These are phyloP conservation scores for Dolomedes plantarius DNA, from an alignment of 2,888 invertebrate species.

Conservation along the genomic window DNA sequence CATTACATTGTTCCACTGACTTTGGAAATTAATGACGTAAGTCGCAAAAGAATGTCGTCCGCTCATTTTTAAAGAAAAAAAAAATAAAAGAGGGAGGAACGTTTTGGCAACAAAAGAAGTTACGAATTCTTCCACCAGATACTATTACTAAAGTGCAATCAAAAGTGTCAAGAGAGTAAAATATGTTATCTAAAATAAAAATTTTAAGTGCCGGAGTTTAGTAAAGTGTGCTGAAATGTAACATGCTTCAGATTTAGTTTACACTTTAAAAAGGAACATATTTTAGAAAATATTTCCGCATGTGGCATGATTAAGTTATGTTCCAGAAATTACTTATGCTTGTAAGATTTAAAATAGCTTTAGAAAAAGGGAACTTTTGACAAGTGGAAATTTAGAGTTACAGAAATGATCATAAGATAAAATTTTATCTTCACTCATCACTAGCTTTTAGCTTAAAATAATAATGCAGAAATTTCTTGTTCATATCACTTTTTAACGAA, in stretches of 20 bases:
- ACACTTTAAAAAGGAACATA: not conserved
- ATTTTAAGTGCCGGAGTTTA: not conserved
- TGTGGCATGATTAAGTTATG: not conserved
- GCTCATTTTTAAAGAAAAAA: not conserved
- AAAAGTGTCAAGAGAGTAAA: not conserved
- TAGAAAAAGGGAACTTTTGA: no score
- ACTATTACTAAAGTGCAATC: constrained; percentile 9
- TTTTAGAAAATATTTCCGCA: not conserved
- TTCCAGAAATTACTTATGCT: not conserved
- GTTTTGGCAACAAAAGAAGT: constrained; percentile 8
- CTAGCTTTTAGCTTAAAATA: no score
- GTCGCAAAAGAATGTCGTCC: not conserved
- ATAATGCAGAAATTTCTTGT: no score
- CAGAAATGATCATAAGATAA: no score
- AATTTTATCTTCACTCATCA: no score
- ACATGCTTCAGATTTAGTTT: not conserved
- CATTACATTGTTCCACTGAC: not conserved
- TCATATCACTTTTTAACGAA: no score
- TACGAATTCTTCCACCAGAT: not conserved
- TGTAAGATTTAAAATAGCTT: not conserved
- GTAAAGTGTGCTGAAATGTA: not conserved
- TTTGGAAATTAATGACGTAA: constrained; percentile 25
- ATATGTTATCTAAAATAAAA: not conserved
- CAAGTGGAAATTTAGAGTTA: no score
- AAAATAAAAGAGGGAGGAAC: not conserved